These are phyloP conservation scores for Corynorhinus townsendii DNA, from an alignment of 2,113 vertebrate species.

Conservation along the genomic window DNA sequence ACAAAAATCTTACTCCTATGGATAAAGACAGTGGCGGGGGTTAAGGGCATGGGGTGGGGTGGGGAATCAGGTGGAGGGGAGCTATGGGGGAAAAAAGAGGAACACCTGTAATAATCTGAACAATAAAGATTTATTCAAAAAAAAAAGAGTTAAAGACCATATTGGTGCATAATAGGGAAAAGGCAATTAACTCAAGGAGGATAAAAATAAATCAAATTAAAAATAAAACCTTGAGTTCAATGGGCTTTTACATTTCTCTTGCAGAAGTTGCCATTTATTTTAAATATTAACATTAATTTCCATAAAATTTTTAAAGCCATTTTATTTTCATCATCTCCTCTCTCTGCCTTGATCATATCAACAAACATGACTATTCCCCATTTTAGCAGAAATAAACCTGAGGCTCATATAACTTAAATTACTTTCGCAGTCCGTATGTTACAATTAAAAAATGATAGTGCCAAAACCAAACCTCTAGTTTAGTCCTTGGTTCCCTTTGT, in stretches of 20 bases:
- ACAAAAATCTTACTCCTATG: no score
- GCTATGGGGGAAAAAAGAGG: no score
- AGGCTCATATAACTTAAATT: not conserved
- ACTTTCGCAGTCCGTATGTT: not conserved
- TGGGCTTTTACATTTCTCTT: not conserved
- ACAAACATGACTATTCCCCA: not conserved
- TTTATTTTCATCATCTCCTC: not conserved
- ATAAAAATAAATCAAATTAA: not conserved
- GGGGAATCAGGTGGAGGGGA: no score
- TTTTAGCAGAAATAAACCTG: slow-evolving; percentile 21
- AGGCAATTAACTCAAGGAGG: not conserved
- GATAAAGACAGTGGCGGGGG: no score
- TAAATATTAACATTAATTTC: not conserved
- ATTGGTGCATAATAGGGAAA: not conserved
- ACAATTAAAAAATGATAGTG: not conserved
- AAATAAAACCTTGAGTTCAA: not conserved
- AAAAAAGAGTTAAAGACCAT: not conserved
- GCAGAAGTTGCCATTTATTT: not conserved
- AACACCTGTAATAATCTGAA: no score
- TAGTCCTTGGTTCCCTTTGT: not conserved
- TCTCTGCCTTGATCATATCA: not conserved
- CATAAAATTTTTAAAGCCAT: not conserved
- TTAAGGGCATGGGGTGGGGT: no score
- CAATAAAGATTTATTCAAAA: no score
- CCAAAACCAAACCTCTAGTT: not conserved